Evolutionary conservation across 2,113 vertebrate species (phyloP).

Genomic region (Cacatua alba): DNA sequence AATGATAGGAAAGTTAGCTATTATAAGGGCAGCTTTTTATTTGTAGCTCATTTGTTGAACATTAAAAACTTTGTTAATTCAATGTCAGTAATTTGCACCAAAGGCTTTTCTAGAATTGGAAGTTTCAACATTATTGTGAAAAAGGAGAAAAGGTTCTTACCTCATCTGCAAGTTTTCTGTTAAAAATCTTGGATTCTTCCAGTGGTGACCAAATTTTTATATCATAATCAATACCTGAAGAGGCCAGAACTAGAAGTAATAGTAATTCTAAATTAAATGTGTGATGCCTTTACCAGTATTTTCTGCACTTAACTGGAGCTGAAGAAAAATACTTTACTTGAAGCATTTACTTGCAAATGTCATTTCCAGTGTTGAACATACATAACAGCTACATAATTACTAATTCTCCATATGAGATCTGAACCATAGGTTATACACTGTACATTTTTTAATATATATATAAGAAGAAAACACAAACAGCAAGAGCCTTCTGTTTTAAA

Average conservation of each 20-base stretch:
- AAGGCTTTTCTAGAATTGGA: not conserved
- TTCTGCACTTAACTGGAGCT: not conserved
- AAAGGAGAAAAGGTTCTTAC: conserved; percentile 72
- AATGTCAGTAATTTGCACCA: not conserved
- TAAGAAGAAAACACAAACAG: not conserved
- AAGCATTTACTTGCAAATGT: not conserved
- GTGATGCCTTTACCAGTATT: not conserved
- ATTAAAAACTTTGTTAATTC: not conserved
- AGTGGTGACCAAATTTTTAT: conserved; percentile 98
- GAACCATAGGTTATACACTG: not conserved
- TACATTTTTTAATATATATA: not conserved
- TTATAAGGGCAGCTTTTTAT: not conserved
- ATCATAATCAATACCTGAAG: conserved; percentile 98
- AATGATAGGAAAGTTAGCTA: not conserved
- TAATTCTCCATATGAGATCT: not conserved
- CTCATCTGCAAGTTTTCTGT: conserved; percentile 94
- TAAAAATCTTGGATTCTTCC: conserved; percentile 91
- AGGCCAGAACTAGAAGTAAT: conserved; percentile 88
- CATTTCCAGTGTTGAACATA: not conserved
- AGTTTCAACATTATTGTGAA: not conserved
- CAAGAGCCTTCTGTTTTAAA: not conserved
- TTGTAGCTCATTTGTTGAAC: not conserved
- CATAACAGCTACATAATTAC: not conserved
- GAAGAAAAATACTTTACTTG: not conserved
- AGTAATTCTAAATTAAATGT: not conserved